Percentiles rank a stretch among this genome's conserved stretches.
phyloP scores from a whole-genome alignment of 2,113 vertebrate species.

The Nycticryphes semicollaris region DNA sequence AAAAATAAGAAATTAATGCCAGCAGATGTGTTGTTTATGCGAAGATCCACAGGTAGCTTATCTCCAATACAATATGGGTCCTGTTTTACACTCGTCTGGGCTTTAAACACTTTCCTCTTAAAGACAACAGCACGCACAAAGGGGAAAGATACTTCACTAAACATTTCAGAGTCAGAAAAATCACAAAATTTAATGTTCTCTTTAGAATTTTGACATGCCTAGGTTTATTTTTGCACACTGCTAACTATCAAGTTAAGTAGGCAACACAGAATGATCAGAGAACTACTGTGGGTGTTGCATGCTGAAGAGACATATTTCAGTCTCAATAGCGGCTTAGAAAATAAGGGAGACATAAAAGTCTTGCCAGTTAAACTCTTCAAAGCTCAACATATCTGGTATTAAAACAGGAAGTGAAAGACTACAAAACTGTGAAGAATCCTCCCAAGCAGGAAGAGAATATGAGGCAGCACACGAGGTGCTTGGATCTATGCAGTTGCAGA shows the following conservation, averaged over 20 bases:
- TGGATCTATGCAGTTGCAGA: not conserved
- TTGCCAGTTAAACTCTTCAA: not conserved
- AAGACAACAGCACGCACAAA: not conserved
- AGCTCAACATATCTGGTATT: not conserved
- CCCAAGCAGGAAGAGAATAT: not conserved
- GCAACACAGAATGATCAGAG: not conserved
- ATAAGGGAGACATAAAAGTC: not conserved
- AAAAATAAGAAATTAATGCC: not conserved
- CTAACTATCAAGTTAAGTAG: not conserved
- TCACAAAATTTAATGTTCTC: not conserved
- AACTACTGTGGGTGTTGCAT: not conserved
- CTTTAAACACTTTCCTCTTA: not conserved
- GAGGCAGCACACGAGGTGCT: accelerated
- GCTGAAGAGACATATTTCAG: not conserved
- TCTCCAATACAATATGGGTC: not conserved
- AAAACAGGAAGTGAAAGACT: not conserved
- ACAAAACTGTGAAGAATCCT: not conserved
- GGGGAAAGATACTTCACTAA: not conserved
- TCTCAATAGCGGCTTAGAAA: not conserved
- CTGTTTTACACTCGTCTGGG: not conserved
- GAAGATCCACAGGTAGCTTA: not conserved
- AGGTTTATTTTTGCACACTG: not conserved
- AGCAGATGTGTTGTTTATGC: not conserved
- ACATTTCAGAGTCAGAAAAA: not conserved
- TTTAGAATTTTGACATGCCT: not conserved